Evolutionary conservation across 2,888 invertebrate species (phyloP), one percentile per base, ranked within the genome.

Genomic region (Unio delphinus): DNA sequence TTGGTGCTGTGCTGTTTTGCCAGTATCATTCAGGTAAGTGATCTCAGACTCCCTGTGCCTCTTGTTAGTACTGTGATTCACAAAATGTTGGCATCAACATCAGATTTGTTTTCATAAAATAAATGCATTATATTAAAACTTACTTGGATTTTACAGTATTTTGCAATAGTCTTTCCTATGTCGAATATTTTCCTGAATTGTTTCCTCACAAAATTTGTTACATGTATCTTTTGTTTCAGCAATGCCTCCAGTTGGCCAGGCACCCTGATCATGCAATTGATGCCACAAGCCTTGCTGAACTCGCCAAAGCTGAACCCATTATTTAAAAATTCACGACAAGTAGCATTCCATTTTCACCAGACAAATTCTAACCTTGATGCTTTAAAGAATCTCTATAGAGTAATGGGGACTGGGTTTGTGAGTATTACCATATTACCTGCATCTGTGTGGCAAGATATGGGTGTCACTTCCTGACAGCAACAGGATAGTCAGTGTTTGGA

Each of bases 211-310:
- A 45, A 15, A 45, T 45, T 45, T 45, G 34, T 69, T 8, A 4
- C 34, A 30, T 56, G 8, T 45, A n/a, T 55, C 69, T 55, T 65
- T 60, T 30, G 54, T 78, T 74, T 18, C 78, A 86, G 86, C 20
- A 96, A 96, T 91, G 96, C 96, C 1, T 95, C 96, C 86, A 95
- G 95, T 55, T 98, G 98, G 98, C 97, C 98, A 0, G 93, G 93
- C 80, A 96, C 96, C 87, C 90, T 98, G 57, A 93, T 96, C 64
- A 97, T 98, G 96, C 97, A 97, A 90, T 90, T 98, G 77, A 96
- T 98, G 94, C 98, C 97, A 0, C 97, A 96, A 86, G 94, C 95
- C 85, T 91, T 98, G 75, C 95, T 98, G 81, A 95, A 96, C 77
- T 79, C 80, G 0, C 68, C 71, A n/a, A 96, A 94, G 90, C 95